Evolutionary conservation across 2,797 vertebrate species (phyloP), one percentile per base, ranked within the genome.

Genomic region (Xyrichtys novacula): DNA sequence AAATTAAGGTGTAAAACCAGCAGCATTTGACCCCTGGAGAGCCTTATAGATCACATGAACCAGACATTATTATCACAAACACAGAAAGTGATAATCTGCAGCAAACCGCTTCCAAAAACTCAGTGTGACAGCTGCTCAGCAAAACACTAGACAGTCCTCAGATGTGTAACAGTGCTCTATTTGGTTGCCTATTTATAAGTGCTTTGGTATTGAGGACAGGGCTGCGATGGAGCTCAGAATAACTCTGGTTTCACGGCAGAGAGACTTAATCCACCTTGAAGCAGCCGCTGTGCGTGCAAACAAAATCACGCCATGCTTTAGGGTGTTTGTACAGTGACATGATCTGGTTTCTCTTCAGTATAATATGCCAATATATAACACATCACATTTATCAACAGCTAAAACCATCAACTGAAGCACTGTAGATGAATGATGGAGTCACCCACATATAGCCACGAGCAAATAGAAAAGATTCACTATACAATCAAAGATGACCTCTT

Each of bases 171-270:
- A 20, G 39, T 65, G 77, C 77, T 87, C 79, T 54, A 68, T 69
- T 85, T 81, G 60, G 54, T 74, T 58, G 58, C 23, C 74, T 86
- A 84, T 87, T 87, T 87, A 71, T 88, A 79, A 83, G 73, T 64
- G 47, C 72, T 73, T 67, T 81, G 48, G 74, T 81, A 87, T 89
- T 63, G 74, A 85, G 87, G 88, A 78, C 86, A 81, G 71, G 75
- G 79, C 78, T 42, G 17, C 69, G 67, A 87, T 75, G 80, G 65
- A 69, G 82, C 87, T 84, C 76, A 86, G 85, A 91, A 88, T 90
- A 89, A 88, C 78, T 85, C 68, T 53, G 70, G 70, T 79, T 81
- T 84, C 79, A 76, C 78, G 78, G 84, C 74, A 15, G 71, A 50
- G 23, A 65, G 64, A 67, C 61, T 74, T 83, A 76, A 83, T 89